Base-by-base conservation (phyloP, 2,888 invertebrate genomes). In the Synergus laeviventris region DNA sequence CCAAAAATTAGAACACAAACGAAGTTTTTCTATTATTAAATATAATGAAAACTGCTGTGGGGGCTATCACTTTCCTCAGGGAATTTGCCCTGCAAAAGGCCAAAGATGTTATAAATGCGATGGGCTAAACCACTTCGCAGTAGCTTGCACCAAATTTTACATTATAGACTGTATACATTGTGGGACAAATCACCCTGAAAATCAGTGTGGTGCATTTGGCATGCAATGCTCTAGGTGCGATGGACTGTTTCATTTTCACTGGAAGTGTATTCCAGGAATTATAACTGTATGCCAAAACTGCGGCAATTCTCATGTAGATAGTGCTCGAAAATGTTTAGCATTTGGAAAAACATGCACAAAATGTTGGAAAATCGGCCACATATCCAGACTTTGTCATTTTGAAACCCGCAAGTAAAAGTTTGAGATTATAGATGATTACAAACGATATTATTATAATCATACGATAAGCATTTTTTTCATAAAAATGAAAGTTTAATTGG, bases 141-240 rank as follows among this genome's bases (percentile, higher is more conserved):
- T 24, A 14, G 24, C 66, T 1, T 66, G 66, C 16, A 66, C 24
- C 4, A 18, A 66, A 16, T 42, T 66, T 14, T 66, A 66, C 42
- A 66, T 66, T 16, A 66, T 66, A 21, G 66, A 66, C 42, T 66
- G 66, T 39, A 21, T 66, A 42, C 11, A 66, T 14, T 66, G 66
- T 66, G 66, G 66, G 24, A 66, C 18, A 21, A 66, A 66, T 66
- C 66, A 66, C 42, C 24, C 42, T 16, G 66, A 66, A 24, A 66
- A 45, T 66, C 66, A 66, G 14, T 66, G 66, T 45, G 42, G 42
- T 45, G 66, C 66, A 42, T 66, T 66, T 66, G 66, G 66, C 21
- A 66, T 66, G 66, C 42, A 42, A 42, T 66, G 66, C 18, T 66
- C 66, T 2, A 66, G 66, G 8, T 66, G 66, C 21, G 66, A 66